A percentile compares a stretch with the other conserved stretches of the same genome.
These are phyloP conservation scores for Phrynosoma platyrhinos DNA, from an alignment of 2,113 vertebrate genomes.

Conservation along the genomic window DNA sequence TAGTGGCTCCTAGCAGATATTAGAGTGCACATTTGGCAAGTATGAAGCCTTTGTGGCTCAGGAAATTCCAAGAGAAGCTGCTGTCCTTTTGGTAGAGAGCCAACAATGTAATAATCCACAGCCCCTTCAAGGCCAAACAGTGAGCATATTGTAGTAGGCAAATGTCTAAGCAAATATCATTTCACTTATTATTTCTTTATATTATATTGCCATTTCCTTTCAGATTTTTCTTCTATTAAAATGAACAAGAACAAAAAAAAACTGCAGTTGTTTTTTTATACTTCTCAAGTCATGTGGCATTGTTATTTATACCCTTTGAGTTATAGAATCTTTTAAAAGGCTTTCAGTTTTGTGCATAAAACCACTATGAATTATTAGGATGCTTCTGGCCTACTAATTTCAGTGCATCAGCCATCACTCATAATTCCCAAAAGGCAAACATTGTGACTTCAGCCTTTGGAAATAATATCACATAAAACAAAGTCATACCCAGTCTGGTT, in stretches of 20 bases:
- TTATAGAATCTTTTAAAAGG: constrained; percentile 20
- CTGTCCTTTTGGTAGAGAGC: constrained; percentile 11
- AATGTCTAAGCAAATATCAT: constrained; percentile 30
- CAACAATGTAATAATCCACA: constrained; percentile 54
- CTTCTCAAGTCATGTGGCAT: not conserved
- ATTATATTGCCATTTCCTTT: constrained; percentile 41
- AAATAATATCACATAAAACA: constrained; percentile 5
- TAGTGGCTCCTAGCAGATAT: not conserved
- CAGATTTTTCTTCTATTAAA: constrained; percentile 28
- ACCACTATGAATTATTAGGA: constrained; percentile 15
- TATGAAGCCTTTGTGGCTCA: not conserved
- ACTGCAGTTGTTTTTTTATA: constrained; percentile 24
- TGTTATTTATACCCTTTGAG: constrained; percentile 37
- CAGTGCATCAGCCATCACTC: not conserved
- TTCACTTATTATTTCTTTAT: not conserved
- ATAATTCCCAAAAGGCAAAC: constrained; percentile 8
- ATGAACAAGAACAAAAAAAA: not conserved
- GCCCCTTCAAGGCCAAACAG: constrained; percentile 35
- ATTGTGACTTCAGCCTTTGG: not conserved
- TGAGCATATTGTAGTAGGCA: not conserved
- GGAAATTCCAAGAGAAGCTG: constrained; percentile 31
- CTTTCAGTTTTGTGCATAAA: constrained; percentile 6
- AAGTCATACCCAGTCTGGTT: constrained; percentile 5
- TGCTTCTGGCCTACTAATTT: constrained; percentile 13
- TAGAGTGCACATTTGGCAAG: constrained; percentile 19